Evolutionary conservation across 2,797 vertebrate genomes (phyloP), one percentile per base, ranked within the genome.

Genomic region (Cichlasoma orientale): DNA sequence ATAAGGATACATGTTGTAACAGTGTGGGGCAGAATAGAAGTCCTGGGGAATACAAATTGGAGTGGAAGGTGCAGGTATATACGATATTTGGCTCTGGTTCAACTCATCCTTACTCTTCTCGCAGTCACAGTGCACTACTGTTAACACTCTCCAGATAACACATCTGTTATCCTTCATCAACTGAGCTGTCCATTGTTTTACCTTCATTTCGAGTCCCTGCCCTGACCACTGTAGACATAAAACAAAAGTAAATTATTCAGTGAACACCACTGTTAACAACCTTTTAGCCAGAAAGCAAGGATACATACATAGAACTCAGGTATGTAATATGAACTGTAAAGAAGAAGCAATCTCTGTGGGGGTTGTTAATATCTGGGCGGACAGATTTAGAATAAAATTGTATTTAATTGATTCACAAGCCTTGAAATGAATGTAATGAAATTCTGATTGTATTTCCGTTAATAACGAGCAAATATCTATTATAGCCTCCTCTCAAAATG

Each of bases 1-100:
- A 47, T 63, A 21, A 63, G 50, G 18, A 2, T 76, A 44, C 29
- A 29, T 79, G 57, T 74, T 36, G 18, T 57, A 36, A 56, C 71
- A 11, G 29, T 47, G 13, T 74, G 58, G 47, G 38, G 75, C 18
- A 72, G 13, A 54, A 36, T n/a, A 13, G 44, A 61, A 29, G 27
- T 41, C 19, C 18, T 31, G 16, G 41, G 13, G 54, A 57, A 79
- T 74, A 11, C 36, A 47, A 75, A 63, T 33, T 41, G 50, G 12
- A 66, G 57, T 70, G 71, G 29, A 73, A 73, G 33, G 16, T 74
- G 23, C 16, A 69, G 44, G 61, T 73, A 71, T 79, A 53, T 0
- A 8, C 18, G n/a, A n/a, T 69, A 21, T 79, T 83, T 31, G 25
- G 33, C 50, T 59, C 19, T 72, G 63, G 36, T 74, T 82, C 73